Evolutionary conservation across 2,888 invertebrate species (phyloP), one percentile per base, ranked within the genome.

Genomic region (Gymnocheta viridis): DNA sequence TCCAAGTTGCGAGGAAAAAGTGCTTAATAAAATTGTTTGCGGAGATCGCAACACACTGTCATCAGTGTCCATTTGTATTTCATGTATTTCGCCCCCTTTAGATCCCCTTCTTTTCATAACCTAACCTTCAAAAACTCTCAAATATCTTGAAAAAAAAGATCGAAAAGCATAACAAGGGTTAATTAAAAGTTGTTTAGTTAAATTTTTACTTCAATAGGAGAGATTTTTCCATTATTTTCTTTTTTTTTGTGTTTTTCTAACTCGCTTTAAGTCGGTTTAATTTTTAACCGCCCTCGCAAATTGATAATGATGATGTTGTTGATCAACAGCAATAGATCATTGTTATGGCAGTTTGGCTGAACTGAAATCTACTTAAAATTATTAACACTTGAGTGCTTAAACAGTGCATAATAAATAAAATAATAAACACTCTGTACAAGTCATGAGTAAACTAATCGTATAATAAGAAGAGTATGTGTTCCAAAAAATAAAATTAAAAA

Each of bases 311-410:
- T 49, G 41, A 49, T 72, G 32, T 51, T 72, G 17, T 44, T 41
- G n/a, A 66, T n/a, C 29, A 69, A 44, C 17, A 62, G 10, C 49
- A 60, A 60, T 0, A 64, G 49, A 72, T 82, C 58, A 77, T 70
- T 19, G 60, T 80, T 80, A 73, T 60, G 66, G 38, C 66, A 44
- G 32, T 62, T 60, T 56, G 27, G 14, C 38, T 32, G 27, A 64
- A 51, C 49, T 41, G 41, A 81, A 56, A 73, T 67, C 51, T 41
- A 69, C 69, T 69, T 76, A 66, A 77, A 77, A 72, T 82, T 82
- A 82, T 82, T 82, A 82, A 82, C 82, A 82, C 72, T 72, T 82
- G 77, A 82, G 82, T 78, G 82, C 72, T 44, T 77, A 82, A 78
- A 32, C 77, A 72, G 72, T 51, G 64, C 70, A 66, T 67, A 77